A percentile compares a stretch with the other conserved stretches of the same genome.
Conservation (phyloP, 2,888 invertebrate genomes). For the Dyspetes luteomarginatus region DNA sequence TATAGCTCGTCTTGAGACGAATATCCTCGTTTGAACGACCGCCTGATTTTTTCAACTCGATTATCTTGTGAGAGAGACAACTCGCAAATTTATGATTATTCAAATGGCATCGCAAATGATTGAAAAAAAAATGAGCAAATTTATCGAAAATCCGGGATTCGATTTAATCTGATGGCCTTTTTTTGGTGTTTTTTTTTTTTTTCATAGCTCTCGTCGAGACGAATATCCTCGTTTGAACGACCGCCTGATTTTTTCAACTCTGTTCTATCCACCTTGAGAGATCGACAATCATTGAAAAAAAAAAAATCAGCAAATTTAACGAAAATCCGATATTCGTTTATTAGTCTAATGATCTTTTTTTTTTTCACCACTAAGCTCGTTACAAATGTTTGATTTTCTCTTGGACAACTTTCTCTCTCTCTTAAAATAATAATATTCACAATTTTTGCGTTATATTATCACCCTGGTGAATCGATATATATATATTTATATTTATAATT, state of each 20-base stretch:
- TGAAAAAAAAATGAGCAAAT: no score
- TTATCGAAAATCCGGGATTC: no score
- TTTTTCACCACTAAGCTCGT: conserved; percentile 53
- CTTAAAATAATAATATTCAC: conserved; percentile 31
- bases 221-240: no score
- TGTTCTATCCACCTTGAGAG: no score
- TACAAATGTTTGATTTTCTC: conserved; percentile 57
- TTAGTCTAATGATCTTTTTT: conserved; percentile 44
- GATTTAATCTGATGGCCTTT: no score
- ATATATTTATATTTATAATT: background rate
- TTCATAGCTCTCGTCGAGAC: background rate
- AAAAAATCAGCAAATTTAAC: conserved; percentile 44
- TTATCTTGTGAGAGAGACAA: no score
- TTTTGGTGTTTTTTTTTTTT: background rate
- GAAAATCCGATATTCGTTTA: conserved; percentile 59
- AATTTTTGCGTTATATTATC: conserved; percentile 49
- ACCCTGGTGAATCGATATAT: conserved; percentile 57
- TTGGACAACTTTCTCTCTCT: background rate
- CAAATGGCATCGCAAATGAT: no score
- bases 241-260: no score
- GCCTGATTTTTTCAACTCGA: no score
- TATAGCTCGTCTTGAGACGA: background rate
- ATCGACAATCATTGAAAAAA: no score
- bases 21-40: no score
- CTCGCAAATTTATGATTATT: no score